Evolutionary conservation across 2,113 vertebrate species (phyloP).

Genomic region (Charadrius vociferus): DNA sequence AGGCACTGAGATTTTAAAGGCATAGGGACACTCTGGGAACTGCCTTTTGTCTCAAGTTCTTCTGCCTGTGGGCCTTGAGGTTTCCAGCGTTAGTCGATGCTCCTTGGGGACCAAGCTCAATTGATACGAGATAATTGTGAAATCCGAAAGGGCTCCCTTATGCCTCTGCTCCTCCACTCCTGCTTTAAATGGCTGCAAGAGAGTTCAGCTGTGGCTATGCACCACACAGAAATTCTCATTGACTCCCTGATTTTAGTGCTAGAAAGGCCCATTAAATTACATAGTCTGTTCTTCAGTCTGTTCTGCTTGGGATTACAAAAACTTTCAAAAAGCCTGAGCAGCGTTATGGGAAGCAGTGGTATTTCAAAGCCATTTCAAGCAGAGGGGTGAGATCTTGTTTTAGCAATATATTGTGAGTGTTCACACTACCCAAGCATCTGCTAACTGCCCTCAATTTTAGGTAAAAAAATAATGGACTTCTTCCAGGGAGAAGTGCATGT

Average conservation of each 20-base stretch:
- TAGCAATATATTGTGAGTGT: background rate
- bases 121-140: background rate
- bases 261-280: background rate
- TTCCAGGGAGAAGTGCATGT: slow-evolving; percentile 21
- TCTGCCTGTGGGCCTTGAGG: slow-evolving; percentile 1
- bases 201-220: background rate
- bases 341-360: background rate
- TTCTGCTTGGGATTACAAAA: background rate
- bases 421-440: background rate
- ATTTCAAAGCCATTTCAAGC: background rate
- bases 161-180: background rate
- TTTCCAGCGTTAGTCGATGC: background rate
- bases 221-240: background rate
- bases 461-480: background rate
- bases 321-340: background rate
- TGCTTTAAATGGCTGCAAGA: background rate
- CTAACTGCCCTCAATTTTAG: slow-evolving; percentile 22
- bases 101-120: background rate
- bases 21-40: background rate
- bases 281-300: background rate
- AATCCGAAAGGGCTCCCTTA: background rate
- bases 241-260: background rate
- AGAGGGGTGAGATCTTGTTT: background rate
- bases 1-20: background rate
- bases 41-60: background rate